Base-by-base conservation (phyloP, 2,113 vertebrate genomes). In the Leptobrachium leishanense region DNA sequence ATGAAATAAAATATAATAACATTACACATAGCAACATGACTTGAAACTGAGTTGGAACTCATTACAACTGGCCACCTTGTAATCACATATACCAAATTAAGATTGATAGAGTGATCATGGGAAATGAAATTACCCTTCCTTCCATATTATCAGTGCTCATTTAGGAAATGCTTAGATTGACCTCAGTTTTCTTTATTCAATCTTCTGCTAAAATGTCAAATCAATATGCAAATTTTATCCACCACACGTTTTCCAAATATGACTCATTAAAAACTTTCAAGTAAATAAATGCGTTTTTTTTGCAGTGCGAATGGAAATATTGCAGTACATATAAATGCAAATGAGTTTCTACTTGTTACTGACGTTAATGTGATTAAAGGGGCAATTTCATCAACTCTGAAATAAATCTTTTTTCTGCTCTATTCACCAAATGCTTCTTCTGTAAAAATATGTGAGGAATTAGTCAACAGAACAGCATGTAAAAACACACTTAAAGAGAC, bases 101-200 rank as follows among this genome's bases (percentile, higher is more conserved):
- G 88, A 90, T 87, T 82, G 83, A 88, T 85, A 86, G 88, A 86
- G 85, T 79, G 85, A 90, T 89, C 89, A 90, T 84, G 43, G 83
- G 74, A 88, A 88, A 92, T 90, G 87, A 87, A 90, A 90, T 90
- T 90, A 90, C 87, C 86, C 88, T 89, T 81, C 77, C 87, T 88
- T 86, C 85, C 84, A 81, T 82, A 78, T 85, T 88, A 91, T 91
- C 89, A 90, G 89, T 87, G 87, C 87, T 91, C 87, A 89, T 91
- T 90, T 91, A 88, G 85, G 84, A 90, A 92, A 89, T 91, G 90
- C 87, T 88, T 89, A 90, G 88, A 87, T 87, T 91, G 92, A 92
- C 91, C 92, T 92, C 90, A 89, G 85, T 90, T 86, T 89, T 90
- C 91, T 92, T 88, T 88, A 89, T 88, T 90, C 90, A 90, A 91